These are phyloP conservation scores for Salvelinus alpinus DNA, from an alignment of 2,113 vertebrate genomes.

Conservation along the genomic window DNA sequence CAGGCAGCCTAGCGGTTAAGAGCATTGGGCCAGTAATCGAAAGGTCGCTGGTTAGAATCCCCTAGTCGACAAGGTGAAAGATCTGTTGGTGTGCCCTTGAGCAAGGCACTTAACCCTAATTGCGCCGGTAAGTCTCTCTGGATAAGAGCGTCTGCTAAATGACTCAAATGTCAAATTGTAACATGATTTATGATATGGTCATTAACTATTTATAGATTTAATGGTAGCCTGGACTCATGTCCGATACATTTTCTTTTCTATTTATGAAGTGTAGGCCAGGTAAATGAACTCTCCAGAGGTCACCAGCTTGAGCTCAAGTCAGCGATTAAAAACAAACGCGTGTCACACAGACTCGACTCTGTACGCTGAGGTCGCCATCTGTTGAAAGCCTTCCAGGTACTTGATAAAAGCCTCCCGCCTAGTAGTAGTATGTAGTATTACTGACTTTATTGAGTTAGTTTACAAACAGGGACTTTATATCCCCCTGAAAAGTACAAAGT, in stretches of 20 bases:
- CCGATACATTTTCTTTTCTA: background rate
- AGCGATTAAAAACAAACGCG: background rate
- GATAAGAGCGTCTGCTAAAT: too few species aligned
- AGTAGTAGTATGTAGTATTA: conserved; percentile 27
- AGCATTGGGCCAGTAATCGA: too few species aligned
- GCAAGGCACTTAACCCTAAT: too few species aligned
- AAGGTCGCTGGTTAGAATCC: too few species aligned
- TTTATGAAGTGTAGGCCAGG: background rate
- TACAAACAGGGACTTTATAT: conserved; percentile 8
- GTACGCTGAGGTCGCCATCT: conserved; percentile 2
- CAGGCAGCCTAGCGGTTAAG: too few species aligned
- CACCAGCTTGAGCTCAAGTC: background rate
- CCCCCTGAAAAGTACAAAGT: conserved; percentile 46
- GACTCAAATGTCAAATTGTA: too few species aligned
- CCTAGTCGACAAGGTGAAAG: too few species aligned
- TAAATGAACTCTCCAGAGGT: conserved; percentile 29
- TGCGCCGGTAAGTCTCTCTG: too few species aligned
- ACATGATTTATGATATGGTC: background rate
- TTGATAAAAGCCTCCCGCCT: background rate
- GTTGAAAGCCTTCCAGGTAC: conserved; percentile 31
- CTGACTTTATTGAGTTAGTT: conserved; percentile 27
- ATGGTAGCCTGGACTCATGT: background rate
- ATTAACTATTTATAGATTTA: background rate
- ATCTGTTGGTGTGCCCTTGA: too few species aligned
- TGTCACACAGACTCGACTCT: background rate